A percentile compares a stretch with the other conserved stretches of the same genome.
Evolutionary conservation across 2,888 invertebrate species (phyloP).

Genomic region (Drepanosiphum platanoidis): DNA sequence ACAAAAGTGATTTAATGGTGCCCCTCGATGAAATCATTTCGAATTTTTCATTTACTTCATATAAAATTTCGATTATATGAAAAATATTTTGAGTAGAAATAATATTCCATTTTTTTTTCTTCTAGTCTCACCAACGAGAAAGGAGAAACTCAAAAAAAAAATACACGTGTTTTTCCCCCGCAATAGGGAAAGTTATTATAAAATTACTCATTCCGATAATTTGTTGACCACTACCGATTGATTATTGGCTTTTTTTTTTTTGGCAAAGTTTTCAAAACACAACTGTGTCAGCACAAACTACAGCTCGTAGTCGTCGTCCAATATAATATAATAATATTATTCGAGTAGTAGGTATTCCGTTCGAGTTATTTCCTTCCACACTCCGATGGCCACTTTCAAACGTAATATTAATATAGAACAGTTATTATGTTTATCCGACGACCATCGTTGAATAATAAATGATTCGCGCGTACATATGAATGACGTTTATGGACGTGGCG

Average conservation of each 20-base stretch:
- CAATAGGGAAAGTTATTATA: constrained; percentile 6
- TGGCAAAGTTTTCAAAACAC: constrained; percentile 34
- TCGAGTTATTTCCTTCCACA: constrained; percentile 19
- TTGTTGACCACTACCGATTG: not conserved
- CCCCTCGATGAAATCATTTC: too few relatives aligned
- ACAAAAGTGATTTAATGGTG: too few relatives aligned
- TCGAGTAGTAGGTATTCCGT: constrained; percentile 15
- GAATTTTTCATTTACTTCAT: too few relatives aligned
- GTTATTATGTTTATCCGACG: constrained; percentile 33
- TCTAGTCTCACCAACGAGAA: too few relatives aligned
- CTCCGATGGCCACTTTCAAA: constrained; percentile 43
- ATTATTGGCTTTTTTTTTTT: constrained; percentile 6
- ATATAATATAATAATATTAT: not conserved
- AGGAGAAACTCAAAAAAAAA: too few relatives aligned
- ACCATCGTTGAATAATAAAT: constrained; percentile 48
- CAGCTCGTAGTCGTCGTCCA: not conserved
- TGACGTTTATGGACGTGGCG: not conserved
- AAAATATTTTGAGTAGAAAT: too few relatives aligned
- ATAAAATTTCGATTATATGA: too few relatives aligned
- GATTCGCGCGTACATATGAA: not conserved
- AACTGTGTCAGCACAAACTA: constrained; percentile 1
- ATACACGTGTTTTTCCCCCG: too few relatives aligned
- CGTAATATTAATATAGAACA: constrained; percentile 30
- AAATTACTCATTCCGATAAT: not conserved
- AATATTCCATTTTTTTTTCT: too few relatives aligned